phyloP scores from a whole-genome alignment of 2,888 invertebrate genomes.

The Eudasyphora cyanicolor region DNA sequence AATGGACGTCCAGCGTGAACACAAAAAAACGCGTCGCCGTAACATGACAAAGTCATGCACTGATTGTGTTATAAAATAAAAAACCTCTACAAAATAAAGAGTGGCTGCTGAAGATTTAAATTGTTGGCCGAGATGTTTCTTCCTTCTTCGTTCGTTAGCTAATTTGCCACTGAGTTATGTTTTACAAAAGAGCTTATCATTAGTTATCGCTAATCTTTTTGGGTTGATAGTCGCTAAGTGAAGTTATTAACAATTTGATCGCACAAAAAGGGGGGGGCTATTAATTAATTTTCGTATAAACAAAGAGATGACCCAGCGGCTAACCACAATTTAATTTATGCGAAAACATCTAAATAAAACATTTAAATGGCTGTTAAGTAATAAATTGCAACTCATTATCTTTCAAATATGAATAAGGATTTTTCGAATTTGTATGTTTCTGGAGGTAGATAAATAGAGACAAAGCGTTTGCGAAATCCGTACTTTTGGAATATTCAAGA shows the following conservation, averaged over 20 bases:
- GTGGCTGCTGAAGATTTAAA: not conserved
- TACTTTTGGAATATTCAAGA: too few species aligned
- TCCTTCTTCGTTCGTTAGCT: not conserved
- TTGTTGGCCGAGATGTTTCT: not conserved
- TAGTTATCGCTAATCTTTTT: not conserved
- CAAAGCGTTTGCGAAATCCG: too few species aligned
- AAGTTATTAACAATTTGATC: not conserved
- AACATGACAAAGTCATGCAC: slow-evolving; percentile 63
- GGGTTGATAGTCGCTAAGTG: not conserved
- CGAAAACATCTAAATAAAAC: not conserved
- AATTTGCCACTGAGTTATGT: slow-evolving; percentile 12
- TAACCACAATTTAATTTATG: not conserved
- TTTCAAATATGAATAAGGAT: too few species aligned
- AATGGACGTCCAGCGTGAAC: not conserved
- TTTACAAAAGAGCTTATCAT: not conserved
- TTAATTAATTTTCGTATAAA: not conserved
- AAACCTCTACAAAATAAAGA: too few species aligned
- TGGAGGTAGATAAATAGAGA: too few species aligned
- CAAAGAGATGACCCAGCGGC: not conserved
- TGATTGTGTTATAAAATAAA: slow-evolving; percentile 59
- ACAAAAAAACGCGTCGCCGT: too few species aligned
- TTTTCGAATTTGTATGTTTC: too few species aligned
- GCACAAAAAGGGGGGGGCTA: not conserved
- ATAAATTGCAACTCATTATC: too few species aligned
- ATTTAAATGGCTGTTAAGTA: too few species aligned